A percentile compares a stretch with the other conserved stretches of the same genome.
phyloP scores from a whole-genome alignment of 2,113 vertebrate species.

The Proterorhinus semilunaris region DNA sequence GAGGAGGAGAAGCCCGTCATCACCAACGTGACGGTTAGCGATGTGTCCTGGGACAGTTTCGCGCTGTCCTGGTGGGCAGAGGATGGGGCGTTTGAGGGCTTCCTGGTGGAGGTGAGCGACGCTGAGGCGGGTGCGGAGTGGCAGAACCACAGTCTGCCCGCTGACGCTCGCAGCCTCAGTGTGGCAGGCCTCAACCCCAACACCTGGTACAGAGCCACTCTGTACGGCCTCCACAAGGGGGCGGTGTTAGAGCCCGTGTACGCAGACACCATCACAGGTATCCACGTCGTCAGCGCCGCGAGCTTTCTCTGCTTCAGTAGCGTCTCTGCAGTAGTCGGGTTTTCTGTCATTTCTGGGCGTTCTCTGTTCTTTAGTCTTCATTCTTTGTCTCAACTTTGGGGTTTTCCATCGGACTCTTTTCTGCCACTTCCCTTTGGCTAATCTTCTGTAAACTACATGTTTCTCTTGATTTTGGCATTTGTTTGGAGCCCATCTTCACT shows the following conservation, averaged over 20 bases:
- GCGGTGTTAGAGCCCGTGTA: conserved; percentile 77
- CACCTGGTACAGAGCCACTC: conserved; percentile 82
- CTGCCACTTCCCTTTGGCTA: not conserved
- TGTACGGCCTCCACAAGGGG: conserved; percentile 80
- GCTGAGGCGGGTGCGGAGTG: conserved; percentile 60
- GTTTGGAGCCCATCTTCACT: too few species aligned
- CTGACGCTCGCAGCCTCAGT: conserved; percentile 69
- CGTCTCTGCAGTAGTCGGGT: conserved; percentile 5
- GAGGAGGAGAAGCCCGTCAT: conserved; percentile 84
- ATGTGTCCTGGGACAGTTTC: conserved; percentile 88
- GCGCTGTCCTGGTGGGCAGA: conserved; percentile 86
- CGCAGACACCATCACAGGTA: conserved; percentile 85
- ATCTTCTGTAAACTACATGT: not conserved
- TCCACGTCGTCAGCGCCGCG: conserved; percentile 20
- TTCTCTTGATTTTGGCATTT: not conserved
- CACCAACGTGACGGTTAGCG: conserved; percentile 77
- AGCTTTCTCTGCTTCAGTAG: conserved; percentile 27
- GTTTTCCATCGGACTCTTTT: not conserved
- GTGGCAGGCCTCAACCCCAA: conserved; percentile 81
- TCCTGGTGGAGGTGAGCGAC: conserved; percentile 87
- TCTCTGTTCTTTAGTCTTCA: conserved; percentile 1
- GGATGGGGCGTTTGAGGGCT: conserved; percentile 79
- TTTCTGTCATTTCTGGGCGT: not conserved
- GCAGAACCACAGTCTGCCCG: conserved; percentile 78
- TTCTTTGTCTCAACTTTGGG: not conserved